Evolutionary conservation across 2,888 invertebrate species (phyloP), one percentile per base, ranked within the genome.

Genomic region (Mystacides longicornis): DNA sequence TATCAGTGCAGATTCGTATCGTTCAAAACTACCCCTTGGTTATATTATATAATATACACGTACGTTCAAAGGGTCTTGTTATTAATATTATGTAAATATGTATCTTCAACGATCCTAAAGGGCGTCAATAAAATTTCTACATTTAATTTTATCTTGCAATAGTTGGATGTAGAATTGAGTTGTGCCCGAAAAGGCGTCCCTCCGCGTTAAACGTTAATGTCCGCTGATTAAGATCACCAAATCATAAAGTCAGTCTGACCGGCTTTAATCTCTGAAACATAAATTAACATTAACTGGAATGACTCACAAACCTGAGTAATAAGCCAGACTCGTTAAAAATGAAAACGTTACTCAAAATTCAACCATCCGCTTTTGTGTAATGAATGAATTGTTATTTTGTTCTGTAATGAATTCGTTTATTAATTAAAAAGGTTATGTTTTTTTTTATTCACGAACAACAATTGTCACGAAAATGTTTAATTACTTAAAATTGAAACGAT

Each of bases 141-240:
- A 27, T 54, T 49, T 45, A n/a, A 49, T 43, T 54, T 49, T 45
- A 54, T 21, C 45, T 21, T n/a, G n/a, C 5, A 48, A 14, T 14
- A 27, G 27, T 31, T 31, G 46, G 9, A 31, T 46, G 14, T 7
- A 7, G 16, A 14, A 14, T 27, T 14, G 14, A 37, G 37, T 14
- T 14, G 14, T 37, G 37, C 14, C 16, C 16, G 21, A 52, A 27
- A 45, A 47, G 19, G 11, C n/a, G 3, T 43, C 14, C 27, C 46
- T 46, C 46, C 47, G 48, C 48, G 48, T 53, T 20, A 46, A 46
- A 33, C 47, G 45, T 53, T 51, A 42, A 54, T 49, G 21, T 37
- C 37, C n/a, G 23, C 45, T 23, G 54, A 54, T 54, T 49, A 49
- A 49, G 45, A 54, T 54, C 54, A 18, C 45, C 9, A 23, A 49